These are phyloP conservation scores for Lepidocolaptes lacrymiger DNA, from an alignment of 2,797 vertebrate genomes.

Conservation along the genomic window DNA sequence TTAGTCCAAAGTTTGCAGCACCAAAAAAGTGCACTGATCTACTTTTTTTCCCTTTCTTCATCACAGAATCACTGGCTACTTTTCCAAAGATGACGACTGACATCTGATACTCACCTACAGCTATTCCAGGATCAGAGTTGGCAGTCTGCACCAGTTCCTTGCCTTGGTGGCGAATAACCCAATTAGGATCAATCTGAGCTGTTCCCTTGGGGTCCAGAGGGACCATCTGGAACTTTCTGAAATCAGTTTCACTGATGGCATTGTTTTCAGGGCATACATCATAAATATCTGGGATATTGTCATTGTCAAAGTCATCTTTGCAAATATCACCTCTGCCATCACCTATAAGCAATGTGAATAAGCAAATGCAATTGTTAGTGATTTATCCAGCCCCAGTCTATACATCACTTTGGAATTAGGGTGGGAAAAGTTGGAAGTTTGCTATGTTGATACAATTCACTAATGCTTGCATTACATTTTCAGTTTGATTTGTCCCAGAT, in stretches of 20 bases:
- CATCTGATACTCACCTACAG: conserved; percentile 87
- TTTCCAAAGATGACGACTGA: neutral
- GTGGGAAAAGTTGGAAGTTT: neutral
- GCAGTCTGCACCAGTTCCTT: conserved; percentile 97
- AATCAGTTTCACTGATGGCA: conserved; percentile 93
- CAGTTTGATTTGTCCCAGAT: conserved; percentile 24
- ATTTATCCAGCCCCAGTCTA: neutral
- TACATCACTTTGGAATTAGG: neutral
- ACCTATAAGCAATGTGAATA: conserved; percentile 73
- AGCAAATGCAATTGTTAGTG: neutral
- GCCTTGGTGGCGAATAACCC: conserved; percentile 98
- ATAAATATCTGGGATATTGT: conserved; percentile 90
- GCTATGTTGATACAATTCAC: neutral
- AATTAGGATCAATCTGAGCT: conserved; percentile 97
- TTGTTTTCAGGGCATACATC: conserved; percentile 96
- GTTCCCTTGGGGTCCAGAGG: conserved; percentile 97
- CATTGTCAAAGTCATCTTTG: conserved; percentile 98
- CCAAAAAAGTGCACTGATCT: neutral
- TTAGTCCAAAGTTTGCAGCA: neutral
- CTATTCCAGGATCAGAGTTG: conserved; percentile 97
- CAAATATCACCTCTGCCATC: conserved; percentile 95
- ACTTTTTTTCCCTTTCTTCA: neutral
- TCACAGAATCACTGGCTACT: neutral
- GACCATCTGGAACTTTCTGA: conserved; percentile 99
- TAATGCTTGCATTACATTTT: neutral